Conservation (phyloP, 2,797 vertebrate genomes). For the Stomatorhinus walkeri region DNA sequence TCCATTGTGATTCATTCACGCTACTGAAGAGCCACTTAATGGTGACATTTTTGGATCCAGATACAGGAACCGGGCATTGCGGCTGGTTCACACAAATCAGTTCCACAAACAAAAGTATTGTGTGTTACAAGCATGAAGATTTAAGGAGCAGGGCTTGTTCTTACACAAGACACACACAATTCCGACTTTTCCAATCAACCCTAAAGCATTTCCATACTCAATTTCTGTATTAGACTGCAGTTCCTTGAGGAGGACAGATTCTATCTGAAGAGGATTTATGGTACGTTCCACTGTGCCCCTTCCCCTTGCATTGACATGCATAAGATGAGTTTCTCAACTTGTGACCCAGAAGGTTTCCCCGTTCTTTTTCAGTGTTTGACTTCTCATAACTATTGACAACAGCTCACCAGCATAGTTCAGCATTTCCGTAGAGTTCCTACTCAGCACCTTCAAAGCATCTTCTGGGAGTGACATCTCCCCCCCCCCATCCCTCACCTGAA, state of each 20-base stretch:
- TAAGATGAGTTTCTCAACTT: constrained; percentile 2
- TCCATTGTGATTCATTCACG: constrained; percentile 24
- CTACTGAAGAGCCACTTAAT: constrained; percentile 25
- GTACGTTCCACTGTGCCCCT: not conserved
- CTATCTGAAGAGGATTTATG: constrained; percentile 33
- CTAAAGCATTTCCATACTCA: not conserved
- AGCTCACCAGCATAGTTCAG: constrained; percentile 9
- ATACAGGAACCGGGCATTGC: not conserved
- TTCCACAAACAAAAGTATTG: constrained; percentile 8
- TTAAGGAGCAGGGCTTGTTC: constrained; percentile 32
- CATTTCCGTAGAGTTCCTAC: not conserved
- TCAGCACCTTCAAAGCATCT: constrained; percentile 5
- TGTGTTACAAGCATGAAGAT: constrained; percentile 24
- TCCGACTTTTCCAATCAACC: not conserved
- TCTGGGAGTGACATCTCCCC: not conserved
- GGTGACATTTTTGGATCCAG: not conserved
- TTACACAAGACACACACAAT: constrained; percentile 29
- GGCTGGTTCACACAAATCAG: constrained; percentile 14
- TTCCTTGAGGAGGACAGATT: not conserved
- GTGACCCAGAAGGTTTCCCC: constrained; percentile 17
- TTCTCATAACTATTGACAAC: constrained; percentile 18
- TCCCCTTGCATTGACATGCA: constrained; percentile 9
- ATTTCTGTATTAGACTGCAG: not conserved
- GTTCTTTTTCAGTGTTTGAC: constrained; percentile 39
- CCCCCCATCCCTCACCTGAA: not conserved